Base-by-base conservation (phyloP, 2,888 invertebrate genomes). In the Zootermopsis nevadensis region DNA sequence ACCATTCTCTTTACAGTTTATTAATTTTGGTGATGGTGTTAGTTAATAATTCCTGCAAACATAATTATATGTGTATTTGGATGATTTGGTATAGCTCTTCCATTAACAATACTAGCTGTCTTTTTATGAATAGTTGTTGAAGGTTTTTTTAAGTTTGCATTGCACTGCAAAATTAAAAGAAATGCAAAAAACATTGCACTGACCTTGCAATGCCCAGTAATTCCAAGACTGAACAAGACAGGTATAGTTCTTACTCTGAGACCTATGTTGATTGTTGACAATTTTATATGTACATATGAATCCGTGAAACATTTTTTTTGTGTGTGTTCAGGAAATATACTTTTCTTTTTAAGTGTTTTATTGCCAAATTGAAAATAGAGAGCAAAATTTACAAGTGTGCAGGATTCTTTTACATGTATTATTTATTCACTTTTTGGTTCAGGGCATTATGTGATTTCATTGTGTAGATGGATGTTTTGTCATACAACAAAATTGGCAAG, bases 201-300 rank as follows among this genome's bases (percentile, higher is more conserved):
- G 12, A 27, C 48, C 15, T 60, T 27, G 4, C 15, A 24, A 69
- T 33, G 30, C 69, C 15, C 69, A 12, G 33, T 33, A 33, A 69
- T 33, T 22, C 31, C 27, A 27, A 69, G 69, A 33, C 69, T 69
- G 69, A 33, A 27, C 15, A 67, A 27, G 67, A 67, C 12, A 24
- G 66, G 27, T 66, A 66, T 7, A 67, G 67, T 27, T 12, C 30
- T 7, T 67, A 67, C 30, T 67, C 67, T 31, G 31, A 30, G 7
- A 27, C 67, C 67, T 67, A 67, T 67, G 31, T 67, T 31, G 31
- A 67, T 67, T 67, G 31, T 67, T 67, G 67, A 67, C 27, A 30
- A 27, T 31, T 67, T 67, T 67, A 67, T n/a, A 67, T 27, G 67
- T 67, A 67, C 24, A 66, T 67, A 19, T n/a, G 12, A 22, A 67